Conservation (phyloP, 1,140 invertebrate genomes). For the Drosophila malerkotliana region DNA sequence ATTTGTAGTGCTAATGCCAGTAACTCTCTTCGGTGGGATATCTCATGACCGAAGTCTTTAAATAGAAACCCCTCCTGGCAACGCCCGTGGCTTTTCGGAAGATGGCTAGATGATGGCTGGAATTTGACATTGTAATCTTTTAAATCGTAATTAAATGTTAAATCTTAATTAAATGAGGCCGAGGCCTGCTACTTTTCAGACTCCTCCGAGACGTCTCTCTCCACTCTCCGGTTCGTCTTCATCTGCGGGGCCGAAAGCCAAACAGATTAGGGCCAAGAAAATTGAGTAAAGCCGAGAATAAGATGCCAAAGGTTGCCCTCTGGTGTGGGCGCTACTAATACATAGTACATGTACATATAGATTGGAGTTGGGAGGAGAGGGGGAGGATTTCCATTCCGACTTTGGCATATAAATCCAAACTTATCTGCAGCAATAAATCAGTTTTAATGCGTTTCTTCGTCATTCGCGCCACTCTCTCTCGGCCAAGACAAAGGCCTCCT, state of each 20-base stretch:
- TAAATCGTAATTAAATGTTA: conserved; percentile 81
- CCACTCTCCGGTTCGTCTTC: conserved; percentile 8
- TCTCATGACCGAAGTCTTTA: not conserved
- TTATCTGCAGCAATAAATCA: conserved; percentile 79
- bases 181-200: conserved; percentile 4
- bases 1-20: too few species aligned
- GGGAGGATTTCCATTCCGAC: conserved; percentile 5
- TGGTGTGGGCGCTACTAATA: not conserved
- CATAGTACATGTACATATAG: not conserved
- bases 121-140: conserved; percentile 72
- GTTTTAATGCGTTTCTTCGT: conserved; percentile 70
- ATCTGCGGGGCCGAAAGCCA: conserved; percentile 24
- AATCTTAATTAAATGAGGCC: conserved; percentile 73
- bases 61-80: too few species aligned
- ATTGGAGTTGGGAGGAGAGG: not conserved
- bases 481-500: conserved; percentile 34
- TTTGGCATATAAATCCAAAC: conserved; percentile 71
- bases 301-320: not conserved
- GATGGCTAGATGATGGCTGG: conserved; percentile 31
- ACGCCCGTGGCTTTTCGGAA: not conserved
- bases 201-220: not conserved
- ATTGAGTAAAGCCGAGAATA: not conserved
- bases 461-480: conserved; percentile 40
- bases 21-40: too few species aligned
- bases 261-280: conserved; percentile 18